These are phyloP conservation scores for Callipepla californica DNA, from an alignment of 2,113 vertebrate species.

Conservation along the genomic window DNA sequence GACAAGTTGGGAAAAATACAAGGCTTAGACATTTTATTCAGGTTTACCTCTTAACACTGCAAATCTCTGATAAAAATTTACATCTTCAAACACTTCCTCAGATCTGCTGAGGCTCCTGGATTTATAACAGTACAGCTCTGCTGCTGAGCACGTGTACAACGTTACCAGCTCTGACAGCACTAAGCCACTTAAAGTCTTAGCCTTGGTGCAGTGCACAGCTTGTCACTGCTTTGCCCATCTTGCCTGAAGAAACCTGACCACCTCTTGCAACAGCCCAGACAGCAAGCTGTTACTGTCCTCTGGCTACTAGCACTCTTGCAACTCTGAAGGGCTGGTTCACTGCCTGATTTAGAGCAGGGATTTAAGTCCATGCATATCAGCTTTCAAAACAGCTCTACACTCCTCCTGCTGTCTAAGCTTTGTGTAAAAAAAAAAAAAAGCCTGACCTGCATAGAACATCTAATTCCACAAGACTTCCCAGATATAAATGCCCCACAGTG, in stretches of 20 bases:
- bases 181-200: conserved; percentile 61
- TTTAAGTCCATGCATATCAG: rapidly evolving
- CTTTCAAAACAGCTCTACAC: neutral
- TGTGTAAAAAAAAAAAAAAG: neutral
- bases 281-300: neutral
- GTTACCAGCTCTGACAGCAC: neutral
- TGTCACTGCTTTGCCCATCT: neutral
- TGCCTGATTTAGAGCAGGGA: neutral
- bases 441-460: neutral
- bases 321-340: neutral
- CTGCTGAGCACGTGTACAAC: neutral
- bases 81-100: neutral
- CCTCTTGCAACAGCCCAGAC: neutral
- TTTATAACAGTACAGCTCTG: neutral
- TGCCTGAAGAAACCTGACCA: neutral
- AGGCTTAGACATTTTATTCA: neutral
- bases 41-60: neutral
- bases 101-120: neutral
- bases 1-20: neutral
- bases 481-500: neutral
- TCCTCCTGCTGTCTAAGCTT: neutral
- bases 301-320: neutral
- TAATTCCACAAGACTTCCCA: neutral
- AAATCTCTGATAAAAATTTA: neutral
- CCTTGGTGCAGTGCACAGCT: neutral